Conservation (phyloP, 2,113 vertebrate genomes). For the Megaptera novaeangliae region DNA sequence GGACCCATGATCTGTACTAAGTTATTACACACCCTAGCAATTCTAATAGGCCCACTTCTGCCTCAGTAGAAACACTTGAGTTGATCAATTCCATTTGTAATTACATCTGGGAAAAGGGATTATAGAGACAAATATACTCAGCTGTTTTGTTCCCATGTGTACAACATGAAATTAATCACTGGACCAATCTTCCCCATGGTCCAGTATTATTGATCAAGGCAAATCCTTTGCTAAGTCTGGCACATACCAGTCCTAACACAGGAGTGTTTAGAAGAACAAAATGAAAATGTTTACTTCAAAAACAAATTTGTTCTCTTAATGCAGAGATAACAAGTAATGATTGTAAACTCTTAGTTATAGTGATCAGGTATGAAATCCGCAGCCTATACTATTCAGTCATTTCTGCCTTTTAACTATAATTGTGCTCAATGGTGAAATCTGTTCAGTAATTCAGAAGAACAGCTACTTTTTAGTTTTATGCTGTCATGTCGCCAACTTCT, state of each 20-base stretch:
- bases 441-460: not conserved
- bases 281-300: slow-evolving; percentile 66
- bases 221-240: slow-evolving; percentile 72
- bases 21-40: slow-evolving; percentile 71
- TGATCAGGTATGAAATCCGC: slow-evolving; percentile 26
- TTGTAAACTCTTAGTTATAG: not conserved
- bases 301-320: slow-evolving; percentile 60
- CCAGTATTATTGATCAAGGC: slow-evolving; percentile 70
- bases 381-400: not conserved
- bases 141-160: slow-evolving; percentile 73
- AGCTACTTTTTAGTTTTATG: not conserved
- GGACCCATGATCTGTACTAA: slow-evolving; percentile 59
- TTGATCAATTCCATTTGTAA: slow-evolving; percentile 82
- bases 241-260: slow-evolving; percentile 17
- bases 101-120: slow-evolving; percentile 83
- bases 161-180: slow-evolving; percentile 80
- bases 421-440: not conserved
- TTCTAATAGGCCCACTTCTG: slow-evolving; percentile 66
- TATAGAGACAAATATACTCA: slow-evolving; percentile 80
- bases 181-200: slow-evolving; percentile 66
- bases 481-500: not conserved
- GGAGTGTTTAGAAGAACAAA: slow-evolving; percentile 65
- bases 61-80: slow-evolving; percentile 72
- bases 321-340: slow-evolving; percentile 3
- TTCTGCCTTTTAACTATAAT: slow-evolving; percentile 8